Conservation (phyloP, 1,140 invertebrate species). For the Drosophila littoralis region DNA sequence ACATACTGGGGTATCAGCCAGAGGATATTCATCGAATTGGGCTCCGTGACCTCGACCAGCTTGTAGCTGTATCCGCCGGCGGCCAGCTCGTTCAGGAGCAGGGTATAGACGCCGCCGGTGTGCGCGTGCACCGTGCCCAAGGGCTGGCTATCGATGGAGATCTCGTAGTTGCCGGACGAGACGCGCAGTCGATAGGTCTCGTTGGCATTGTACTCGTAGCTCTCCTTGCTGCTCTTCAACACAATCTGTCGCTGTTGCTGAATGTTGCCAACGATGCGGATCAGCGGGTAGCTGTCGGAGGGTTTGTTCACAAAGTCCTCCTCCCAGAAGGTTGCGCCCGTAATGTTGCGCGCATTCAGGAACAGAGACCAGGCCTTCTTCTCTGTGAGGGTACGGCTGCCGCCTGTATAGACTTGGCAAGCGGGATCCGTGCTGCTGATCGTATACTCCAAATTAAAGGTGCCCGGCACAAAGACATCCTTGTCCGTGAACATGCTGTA, state of each 20-base stretch:
- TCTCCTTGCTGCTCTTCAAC: slow-evolving; percentile 50
- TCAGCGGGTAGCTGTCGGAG: slow-evolving; percentile 64
- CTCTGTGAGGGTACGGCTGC: neutral
- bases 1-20: slow-evolving; percentile 95
- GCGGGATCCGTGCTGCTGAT: neutral
- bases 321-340: slow-evolving; percentile 14
- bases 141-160: slow-evolving; percentile 70
- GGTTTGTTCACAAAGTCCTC: slow-evolving; percentile 74
- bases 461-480: slow-evolving; percentile 43
- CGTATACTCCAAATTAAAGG: slow-evolving; percentile 6
- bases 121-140: slow-evolving; percentile 76
- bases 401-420: slow-evolving; percentile 21
- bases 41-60: slow-evolving; percentile 85
- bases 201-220: slow-evolving; percentile 41
- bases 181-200: slow-evolving; percentile 59
- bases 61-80: neutral
- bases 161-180: slow-evolving; percentile 84
- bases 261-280: slow-evolving; percentile 63
- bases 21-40: slow-evolving; percentile 91
- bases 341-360: slow-evolving; percentile 63
- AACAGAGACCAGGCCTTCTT: slow-evolving; percentile 84
- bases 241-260: slow-evolving; percentile 24
- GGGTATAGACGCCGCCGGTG: slow-evolving; percentile 87
- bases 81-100: slow-evolving; percentile 81
- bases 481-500: slow-evolving; percentile 77